These are phyloP conservation scores for Hetaerina titia DNA, from an alignment of 2,888 invertebrate species.

Conservation along the genomic window DNA sequence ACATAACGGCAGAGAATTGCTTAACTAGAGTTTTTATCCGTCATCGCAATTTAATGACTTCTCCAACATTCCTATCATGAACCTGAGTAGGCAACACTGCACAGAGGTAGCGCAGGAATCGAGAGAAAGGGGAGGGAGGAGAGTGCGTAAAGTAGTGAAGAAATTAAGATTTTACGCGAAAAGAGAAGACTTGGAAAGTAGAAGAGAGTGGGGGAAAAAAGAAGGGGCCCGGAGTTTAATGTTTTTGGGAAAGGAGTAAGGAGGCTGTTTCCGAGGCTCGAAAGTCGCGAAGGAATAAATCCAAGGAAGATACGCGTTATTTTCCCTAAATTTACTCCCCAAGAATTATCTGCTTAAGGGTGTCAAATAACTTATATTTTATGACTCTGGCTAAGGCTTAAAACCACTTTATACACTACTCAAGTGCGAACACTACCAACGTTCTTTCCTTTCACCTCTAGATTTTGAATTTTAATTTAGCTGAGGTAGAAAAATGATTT, in stretches of 20 bases:
- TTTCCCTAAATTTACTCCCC: constrained; percentile 35
- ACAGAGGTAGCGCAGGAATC: not conserved
- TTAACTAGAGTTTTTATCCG: too few species aligned
- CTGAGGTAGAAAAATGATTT: too few species aligned
- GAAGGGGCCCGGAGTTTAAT: not conserved
- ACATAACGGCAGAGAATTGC: too few species aligned
- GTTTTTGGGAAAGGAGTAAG: not conserved
- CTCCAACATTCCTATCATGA: too few species aligned
- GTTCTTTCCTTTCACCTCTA: constrained; percentile 27
- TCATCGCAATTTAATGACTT: too few species aligned
- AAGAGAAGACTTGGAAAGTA: not conserved
- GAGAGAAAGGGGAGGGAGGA: not conserved
- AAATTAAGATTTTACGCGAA: not conserved
- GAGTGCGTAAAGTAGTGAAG: not conserved
- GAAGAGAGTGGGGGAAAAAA: not conserved
- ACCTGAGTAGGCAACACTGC: not conserved
- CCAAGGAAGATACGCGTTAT: constrained; percentile 10
- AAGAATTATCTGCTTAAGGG: constrained; percentile 8
- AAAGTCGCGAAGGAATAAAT: constrained; percentile 16
- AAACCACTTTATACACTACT: not conserved
- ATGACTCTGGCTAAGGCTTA: not conserved
- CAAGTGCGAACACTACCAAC: not conserved
- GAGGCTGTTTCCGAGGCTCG: not conserved
- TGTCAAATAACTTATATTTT: constrained; percentile 39
- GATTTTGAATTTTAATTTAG: not conserved